phyloP scores from a whole-genome alignment of 1,140 invertebrate species.

The Portunus trituberculatus region DNA sequence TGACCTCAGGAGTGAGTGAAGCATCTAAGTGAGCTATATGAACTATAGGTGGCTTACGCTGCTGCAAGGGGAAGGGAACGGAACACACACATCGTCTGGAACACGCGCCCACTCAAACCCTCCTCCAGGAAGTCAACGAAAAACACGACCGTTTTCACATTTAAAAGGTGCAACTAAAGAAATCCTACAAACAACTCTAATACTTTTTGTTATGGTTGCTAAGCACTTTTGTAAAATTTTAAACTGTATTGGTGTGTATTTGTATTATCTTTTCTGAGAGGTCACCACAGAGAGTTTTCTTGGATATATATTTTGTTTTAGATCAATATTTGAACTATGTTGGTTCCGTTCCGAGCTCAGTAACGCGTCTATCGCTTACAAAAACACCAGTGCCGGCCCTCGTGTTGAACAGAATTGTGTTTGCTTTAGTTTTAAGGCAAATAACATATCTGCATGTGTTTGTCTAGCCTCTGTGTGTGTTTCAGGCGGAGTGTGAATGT shows the following conservation, averaged over 20 bases:
- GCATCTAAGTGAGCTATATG: slow-evolving; percentile 8
- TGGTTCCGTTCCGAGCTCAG: background rate
- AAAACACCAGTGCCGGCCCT: background rate
- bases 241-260: background rate
- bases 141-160: background rate
- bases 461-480: background rate
- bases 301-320: background rate
- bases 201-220: slow-evolving; percentile 11
- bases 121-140: background rate
- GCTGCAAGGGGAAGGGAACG: background rate
- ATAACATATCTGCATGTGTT: background rate
- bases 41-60: background rate
- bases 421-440: slow-evolving; percentile 23
- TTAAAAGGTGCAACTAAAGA: background rate
- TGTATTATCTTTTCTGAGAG: background rate
- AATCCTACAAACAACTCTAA: slow-evolving; percentile 23
- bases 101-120: background rate
- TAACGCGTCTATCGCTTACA: background rate
- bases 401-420: background rate
- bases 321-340: slow-evolving; percentile 15
- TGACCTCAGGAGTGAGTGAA: background rate
- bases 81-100: background rate
- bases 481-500: background rate
- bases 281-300: background rate
- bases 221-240: no score